Evolutionary conservation across 1,140 invertebrate species (phyloP), one percentile per base, ranked within the genome.

Genomic region (Tetramorium parvispinum): DNA sequence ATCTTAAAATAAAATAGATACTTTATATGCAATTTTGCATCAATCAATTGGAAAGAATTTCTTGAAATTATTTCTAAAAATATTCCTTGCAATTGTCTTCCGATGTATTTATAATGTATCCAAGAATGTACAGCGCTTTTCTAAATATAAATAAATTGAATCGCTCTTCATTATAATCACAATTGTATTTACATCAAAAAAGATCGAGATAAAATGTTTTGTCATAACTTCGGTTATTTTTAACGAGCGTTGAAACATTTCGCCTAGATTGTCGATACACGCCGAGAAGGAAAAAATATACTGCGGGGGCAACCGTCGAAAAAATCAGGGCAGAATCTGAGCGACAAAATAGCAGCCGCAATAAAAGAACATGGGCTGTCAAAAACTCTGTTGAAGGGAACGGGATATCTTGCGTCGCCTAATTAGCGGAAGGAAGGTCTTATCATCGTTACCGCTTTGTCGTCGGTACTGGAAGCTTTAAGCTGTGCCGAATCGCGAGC

Each of bases 401-500:
- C 6, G 66, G 66, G 16, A 3, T 59, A 5, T 27, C 7, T 27
- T 8, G 59, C 18, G 27, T 49, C n/a, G 2, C 18, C 51, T 32
- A 43, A 68, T 18, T 70, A 16, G n/a, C 16, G 5, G 4, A 43
- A 65, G 32, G 51, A 87, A 76, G 76, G 37, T 21, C 76, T 89
- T 89, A 89, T 87, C 85, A 83, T 57, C 57, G 49, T 16, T 37
- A 71, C 63, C 51, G 32, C 5, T 6, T 32, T 43, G 7, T 32
- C 53, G 46, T 70, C 10, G 10, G 0, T 8, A 4, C 75, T 76
- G 79, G 53, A 90, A 59, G 53, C 55, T 73, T 3, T 6, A 89
- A 71, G 24, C 53, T 55, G 86, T 57, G 88, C 82, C 61, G 77
- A 81, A 79, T 89, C 68, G 87, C 83, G 89, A 83, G 85, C 86